Evolutionary conservation across 2,797 vertebrate genomes (phyloP).

Genomic region (Dromococcyx pavoninus): DNA sequence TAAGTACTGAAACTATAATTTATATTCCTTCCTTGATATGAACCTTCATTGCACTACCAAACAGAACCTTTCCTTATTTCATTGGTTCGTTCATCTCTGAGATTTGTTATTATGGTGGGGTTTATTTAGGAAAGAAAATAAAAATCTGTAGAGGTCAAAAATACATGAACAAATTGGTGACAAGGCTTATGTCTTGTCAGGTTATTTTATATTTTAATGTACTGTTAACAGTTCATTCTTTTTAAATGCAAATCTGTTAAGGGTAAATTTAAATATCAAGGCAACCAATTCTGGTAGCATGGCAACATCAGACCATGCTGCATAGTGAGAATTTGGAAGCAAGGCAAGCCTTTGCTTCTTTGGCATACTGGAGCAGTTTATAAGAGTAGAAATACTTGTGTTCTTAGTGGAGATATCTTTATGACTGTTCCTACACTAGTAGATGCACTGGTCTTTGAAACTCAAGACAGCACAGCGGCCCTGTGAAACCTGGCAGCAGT

Average conservation of each 20-base stretch:
- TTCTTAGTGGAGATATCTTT: not conserved
- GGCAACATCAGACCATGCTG: constrained; percentile 15
- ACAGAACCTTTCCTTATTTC: not conserved
- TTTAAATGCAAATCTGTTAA: constrained; percentile 61
- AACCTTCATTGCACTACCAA: not conserved
- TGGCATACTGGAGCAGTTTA: not conserved
- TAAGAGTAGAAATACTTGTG: not conserved
- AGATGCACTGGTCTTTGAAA: not conserved
- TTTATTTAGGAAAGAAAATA: not conserved
- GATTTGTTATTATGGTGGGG: not conserved
- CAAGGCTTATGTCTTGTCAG: not conserved
- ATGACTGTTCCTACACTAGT: not conserved
- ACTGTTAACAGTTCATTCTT: constrained; percentile 54
- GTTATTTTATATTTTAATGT: constrained; percentile 39
- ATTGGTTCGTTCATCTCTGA: not conserved
- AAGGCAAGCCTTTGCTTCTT: not conserved
- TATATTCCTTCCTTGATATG: not conserved
- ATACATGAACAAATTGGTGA: constrained; percentile 16
- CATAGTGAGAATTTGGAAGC: not conserved
- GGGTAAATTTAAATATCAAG: constrained; percentile 61
- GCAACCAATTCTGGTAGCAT: constrained; percentile 7
- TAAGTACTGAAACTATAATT: not conserved
- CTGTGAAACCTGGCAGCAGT: not conserved
- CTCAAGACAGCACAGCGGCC: not conserved
- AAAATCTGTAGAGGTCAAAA: not conserved